phyloP scores from a whole-genome alignment of 2,797 vertebrate genomes.

The Lepus oiostolus region DNA sequence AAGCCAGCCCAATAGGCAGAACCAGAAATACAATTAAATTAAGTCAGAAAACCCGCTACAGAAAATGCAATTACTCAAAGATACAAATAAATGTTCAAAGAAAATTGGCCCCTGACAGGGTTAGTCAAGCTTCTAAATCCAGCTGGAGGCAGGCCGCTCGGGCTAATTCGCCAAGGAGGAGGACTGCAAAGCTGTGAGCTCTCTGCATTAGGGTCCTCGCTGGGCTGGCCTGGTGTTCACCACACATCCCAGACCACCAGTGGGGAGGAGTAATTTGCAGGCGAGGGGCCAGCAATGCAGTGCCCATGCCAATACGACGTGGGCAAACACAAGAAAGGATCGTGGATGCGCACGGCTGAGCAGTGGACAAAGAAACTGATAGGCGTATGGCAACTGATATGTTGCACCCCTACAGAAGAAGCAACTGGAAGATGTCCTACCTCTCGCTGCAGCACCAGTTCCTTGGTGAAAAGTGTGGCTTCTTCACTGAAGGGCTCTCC shows the following conservation, averaged over 20 bases:
- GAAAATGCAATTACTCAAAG: conserved; percentile 86
- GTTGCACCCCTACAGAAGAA: not conserved
- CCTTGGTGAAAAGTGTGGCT: conserved; percentile 96
- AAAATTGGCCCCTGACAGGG: conserved; percentile 87
- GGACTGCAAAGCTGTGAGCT: conserved; percentile 38
- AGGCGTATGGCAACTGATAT: not conserved
- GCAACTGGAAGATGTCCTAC: conserved; percentile 87
- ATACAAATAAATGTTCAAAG: conserved; percentile 87
- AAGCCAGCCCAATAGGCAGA: conserved; percentile 79
- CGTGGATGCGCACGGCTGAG: not conserved
- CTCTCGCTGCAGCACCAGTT: conserved; percentile 97
- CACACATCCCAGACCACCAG: not conserved
- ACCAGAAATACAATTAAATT: conserved; percentile 86
- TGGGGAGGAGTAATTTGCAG: not conserved
- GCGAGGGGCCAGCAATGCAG: conserved; percentile 2
- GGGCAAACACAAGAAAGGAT: conserved; percentile 4
- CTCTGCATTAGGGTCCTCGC: conserved; percentile 23
- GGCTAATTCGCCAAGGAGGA: conserved; percentile 76
- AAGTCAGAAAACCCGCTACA: conserved; percentile 83
- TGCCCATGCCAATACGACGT: not conserved
- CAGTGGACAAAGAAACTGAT: not conserved
- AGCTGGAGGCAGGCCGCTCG: conserved; percentile 79
- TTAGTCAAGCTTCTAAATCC: conserved; percentile 86
- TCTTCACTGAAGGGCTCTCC: conserved; percentile 98
- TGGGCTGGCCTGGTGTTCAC: not conserved